phyloP scores from a whole-genome alignment of 2,888 invertebrate species.

The Platypus cylindrus region DNA sequence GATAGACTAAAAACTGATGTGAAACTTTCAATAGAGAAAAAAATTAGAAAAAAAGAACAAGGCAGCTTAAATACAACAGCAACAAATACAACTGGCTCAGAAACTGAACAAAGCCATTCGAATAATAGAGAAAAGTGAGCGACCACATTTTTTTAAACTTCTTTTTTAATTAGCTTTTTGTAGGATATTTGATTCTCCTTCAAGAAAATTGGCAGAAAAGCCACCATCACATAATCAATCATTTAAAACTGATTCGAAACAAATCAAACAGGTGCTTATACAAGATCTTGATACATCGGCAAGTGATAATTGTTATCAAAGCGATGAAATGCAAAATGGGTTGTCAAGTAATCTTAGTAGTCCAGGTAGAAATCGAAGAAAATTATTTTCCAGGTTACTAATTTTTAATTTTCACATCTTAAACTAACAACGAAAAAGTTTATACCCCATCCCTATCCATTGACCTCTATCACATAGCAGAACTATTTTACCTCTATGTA shows the following conservation, averaged over 20 bases:
- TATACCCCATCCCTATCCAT: too few species aligned
- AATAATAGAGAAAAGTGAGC: conserved; percentile 39
- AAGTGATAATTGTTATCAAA: conserved; percentile 38
- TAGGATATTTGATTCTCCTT: conserved; percentile 21
- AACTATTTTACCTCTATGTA: too few species aligned
- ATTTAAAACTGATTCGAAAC: conserved; percentile 26
- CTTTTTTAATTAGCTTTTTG: conserved; percentile 14
- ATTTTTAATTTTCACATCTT: conserved; percentile 1
- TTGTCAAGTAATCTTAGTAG: conserved; percentile 40
- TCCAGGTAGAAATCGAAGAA: conserved; percentile 47
- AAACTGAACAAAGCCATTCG: conserved; percentile 67
- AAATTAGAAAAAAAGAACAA: conserved; percentile 51
- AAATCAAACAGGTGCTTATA: conserved; percentile 28
- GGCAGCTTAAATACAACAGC: conserved; percentile 38
- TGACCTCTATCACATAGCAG: too few species aligned
- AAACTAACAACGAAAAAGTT: too few species aligned
- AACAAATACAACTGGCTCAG: conserved; percentile 56
- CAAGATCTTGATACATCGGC: conserved; percentile 35
- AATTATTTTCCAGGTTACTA: conserved; percentile 48
- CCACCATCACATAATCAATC: conserved; percentile 27
- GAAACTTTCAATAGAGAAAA: conserved; percentile 60
- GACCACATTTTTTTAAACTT: background rate
- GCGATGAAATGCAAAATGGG: conserved; percentile 31
- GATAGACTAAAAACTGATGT: conserved; percentile 63
- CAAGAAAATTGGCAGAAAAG: conserved; percentile 22